Evolutionary conservation across 2,888 invertebrate species (phyloP), one percentile per base, ranked within the genome.

Genomic region (Parascotia fuliginaria): DNA sequence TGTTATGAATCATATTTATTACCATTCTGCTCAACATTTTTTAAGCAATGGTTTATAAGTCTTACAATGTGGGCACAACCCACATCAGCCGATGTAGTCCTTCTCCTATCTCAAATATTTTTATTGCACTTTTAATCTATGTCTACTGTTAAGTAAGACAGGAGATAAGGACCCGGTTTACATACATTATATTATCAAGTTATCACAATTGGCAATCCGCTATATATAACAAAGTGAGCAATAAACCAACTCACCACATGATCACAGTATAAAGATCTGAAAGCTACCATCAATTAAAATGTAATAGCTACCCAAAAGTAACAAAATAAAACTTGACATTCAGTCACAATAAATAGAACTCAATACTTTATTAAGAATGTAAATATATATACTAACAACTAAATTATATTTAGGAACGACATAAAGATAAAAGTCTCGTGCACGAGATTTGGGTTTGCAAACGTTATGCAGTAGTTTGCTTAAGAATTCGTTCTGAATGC

Each of bases 321-420:
- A 15, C 48, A 56, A 44, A 46, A 49, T 28, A 14, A 24, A 5
- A 51, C 15, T 16, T n/a, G 12, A 32, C 12, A 22, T 40, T 46
- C 32, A 53, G 41, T 48, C 38, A 57, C 43, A 57, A 50, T 46
- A 44, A 44, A 0, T 41, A 46, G n/a, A 47, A 9, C 36, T 42
- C 27, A 33, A 49, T 53, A 62, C 45, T 40, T 16, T 48, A 34
- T 16, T 48, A 34, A 36, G 32, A 41, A 45, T 19, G 39, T 50
- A 50, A 52, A 16, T 36, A 54, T 44, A 50, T 40, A 40, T 13
- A 33, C 27, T 58, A 58, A 44, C 1, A 41, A 33, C 38, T 61
- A 55, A 45, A 50, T 42, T 57, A n/a, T n/a, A 32, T 33, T 34
- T 46, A 63, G 67, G 63, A 62, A 64, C 63, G 42, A 13, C 5